phyloP scores from a whole-genome alignment of 2,113 vertebrate species.

The Nibea albiflora region DNA sequence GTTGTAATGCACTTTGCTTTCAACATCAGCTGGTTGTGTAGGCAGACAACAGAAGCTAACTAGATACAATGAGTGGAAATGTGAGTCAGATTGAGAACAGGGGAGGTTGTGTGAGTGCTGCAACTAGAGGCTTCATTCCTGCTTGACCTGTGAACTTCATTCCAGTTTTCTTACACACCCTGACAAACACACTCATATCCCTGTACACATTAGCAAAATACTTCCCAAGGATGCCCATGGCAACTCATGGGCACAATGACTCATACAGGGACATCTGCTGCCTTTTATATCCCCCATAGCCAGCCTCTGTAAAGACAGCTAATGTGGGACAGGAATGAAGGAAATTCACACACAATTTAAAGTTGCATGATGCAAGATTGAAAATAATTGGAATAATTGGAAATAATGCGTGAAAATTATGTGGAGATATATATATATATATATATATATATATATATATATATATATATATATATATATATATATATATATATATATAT shows the following conservation, averaged over 20 bases:
- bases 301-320: not conserved
- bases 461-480: too few relatives aligned
- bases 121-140: constrained; percentile 26
- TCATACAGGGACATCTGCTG: constrained; percentile 50
- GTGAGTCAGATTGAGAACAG: constrained; percentile 39
- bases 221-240: constrained; percentile 43
- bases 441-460: too few relatives aligned
- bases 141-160: constrained; percentile 27
- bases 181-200: constrained; percentile 39
- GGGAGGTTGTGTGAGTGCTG: constrained; percentile 2
- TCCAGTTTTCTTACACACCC: constrained; percentile 14
- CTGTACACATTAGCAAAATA: constrained; percentile 28
- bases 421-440: too few relatives aligned
- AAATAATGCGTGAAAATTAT: too few relatives aligned
- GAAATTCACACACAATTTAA: not conserved
- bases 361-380: not conserved
- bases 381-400: too few relatives aligned
- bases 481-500: too few relatives aligned
- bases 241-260: constrained; percentile 43
- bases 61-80: constrained; percentile 24
- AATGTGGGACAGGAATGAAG: not conserved
- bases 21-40: constrained; percentile 11
- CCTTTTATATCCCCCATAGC: constrained; percentile 9
- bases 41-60: constrained; percentile 5
- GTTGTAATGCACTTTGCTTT: not conserved